These are phyloP conservation scores for Erebia ligea DNA, from an alignment of 2,888 invertebrate species.

Conservation along the genomic window DNA sequence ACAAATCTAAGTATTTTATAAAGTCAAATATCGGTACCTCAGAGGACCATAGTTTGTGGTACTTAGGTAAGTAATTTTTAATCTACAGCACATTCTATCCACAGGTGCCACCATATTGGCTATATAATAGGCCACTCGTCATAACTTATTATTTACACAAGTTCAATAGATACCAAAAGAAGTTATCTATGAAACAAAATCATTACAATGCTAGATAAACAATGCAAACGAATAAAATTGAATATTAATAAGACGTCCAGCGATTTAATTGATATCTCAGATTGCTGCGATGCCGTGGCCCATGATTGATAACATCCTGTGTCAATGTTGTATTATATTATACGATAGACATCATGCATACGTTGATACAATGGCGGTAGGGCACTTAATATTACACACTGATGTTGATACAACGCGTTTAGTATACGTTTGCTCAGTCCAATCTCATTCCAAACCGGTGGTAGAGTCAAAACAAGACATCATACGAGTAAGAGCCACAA, in stretches of 20 bases:
- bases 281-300: conserved; percentile 45
- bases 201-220: conserved; percentile 19
- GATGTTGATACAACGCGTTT: background rate
- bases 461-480: too few relatives aligned
- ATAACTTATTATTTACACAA: too few relatives aligned
- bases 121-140: too few relatives aligned
- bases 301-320: conserved; percentile 65
- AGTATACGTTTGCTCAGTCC: background rate
- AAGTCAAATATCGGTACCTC: too few relatives aligned
- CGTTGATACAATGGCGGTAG: conserved; percentile 6
- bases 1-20: too few relatives aligned
- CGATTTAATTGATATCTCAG: conserved; percentile 44
- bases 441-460: too few relatives aligned
- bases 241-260: conserved; percentile 45
- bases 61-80: too few relatives aligned
- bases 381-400: background rate
- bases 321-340: conserved; percentile 24
- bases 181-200: background rate
- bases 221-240: conserved; percentile 39
- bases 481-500: too few relatives aligned
- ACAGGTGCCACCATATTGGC: too few relatives aligned
- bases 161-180: background rate
- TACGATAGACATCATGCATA: conserved; percentile 1
- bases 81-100: too few relatives aligned
- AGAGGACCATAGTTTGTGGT: too few relatives aligned